phyloP scores from a whole-genome alignment of 2,113 vertebrate genomes.

The Lichenostomus cassidix region DNA sequence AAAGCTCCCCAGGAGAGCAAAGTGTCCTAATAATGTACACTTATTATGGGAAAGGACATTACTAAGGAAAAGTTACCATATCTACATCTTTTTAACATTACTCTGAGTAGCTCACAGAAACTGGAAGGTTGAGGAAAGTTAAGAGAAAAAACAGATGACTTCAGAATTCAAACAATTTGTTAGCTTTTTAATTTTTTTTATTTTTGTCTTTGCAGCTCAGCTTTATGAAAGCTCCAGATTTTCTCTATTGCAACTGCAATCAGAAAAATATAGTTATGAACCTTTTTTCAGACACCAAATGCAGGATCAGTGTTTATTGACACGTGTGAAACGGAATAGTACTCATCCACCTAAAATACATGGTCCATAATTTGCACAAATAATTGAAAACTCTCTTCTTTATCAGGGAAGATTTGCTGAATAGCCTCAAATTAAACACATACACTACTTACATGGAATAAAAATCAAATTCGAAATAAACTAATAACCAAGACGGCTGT shows the following conservation, averaged over 20 bases:
- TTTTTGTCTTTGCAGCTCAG: neutral
- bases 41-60: conserved; percentile 19
- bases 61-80: conserved; percentile 22
- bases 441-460: neutral
- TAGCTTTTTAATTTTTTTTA: too few relatives aligned
- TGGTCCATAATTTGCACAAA: neutral
- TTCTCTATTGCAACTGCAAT: neutral
- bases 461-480: neutral
- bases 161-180: neutral
- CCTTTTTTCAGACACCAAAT: neutral
- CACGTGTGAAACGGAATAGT: neutral
- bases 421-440: neutral
- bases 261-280: neutral
- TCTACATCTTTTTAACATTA: conserved; percentile 21
- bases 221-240: neutral
- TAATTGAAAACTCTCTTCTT: neutral
- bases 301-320: neutral
- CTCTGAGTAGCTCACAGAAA: neutral
- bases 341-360: neutral
- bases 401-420: neutral
- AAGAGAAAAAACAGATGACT: neutral
- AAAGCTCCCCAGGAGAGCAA: conserved; percentile 15
- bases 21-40: conserved; percentile 24
- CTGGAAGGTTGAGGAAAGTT: neutral
- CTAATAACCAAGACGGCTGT: neutral